A percentile compares a stretch with the other conserved stretches of the same genome.
Evolutionary conservation across 2,797 vertebrate species (phyloP).

Genomic region (Hippocampus kuda): DNA sequence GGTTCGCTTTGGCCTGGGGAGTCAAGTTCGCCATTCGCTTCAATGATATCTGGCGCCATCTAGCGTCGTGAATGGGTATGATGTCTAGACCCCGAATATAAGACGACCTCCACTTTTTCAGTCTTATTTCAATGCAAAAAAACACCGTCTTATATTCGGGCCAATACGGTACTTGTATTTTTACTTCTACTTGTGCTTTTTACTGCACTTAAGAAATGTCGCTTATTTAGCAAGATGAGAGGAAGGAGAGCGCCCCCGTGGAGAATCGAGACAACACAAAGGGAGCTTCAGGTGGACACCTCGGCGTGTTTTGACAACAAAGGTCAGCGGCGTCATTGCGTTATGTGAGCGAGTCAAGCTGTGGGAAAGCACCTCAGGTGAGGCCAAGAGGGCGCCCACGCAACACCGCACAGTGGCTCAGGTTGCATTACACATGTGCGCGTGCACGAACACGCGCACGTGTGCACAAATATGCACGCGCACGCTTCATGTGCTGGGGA

Average conservation of each 20-base stretch:
- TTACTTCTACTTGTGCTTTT: no score
- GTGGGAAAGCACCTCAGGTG: slow-evolving; percentile 53
- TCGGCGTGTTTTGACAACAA: background rate
- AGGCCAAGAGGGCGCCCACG: slow-evolving; percentile 19
- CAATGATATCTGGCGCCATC: no score
- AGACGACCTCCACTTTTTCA: no score
- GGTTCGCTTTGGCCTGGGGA: no score
- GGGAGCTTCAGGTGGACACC: background rate
- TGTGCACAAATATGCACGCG: background rate
- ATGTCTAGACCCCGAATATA: no score
- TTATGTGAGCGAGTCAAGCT: slow-evolving; percentile 33
- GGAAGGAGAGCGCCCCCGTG: background rate
- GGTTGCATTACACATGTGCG: slow-evolving; percentile 28
- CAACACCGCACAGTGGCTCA: slow-evolving; percentile 23
- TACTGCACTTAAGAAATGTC: no score
- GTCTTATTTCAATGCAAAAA: no score
- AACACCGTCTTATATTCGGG: no score
- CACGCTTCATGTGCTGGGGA: slow-evolving; percentile 25
- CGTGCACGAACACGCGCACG: slow-evolving; percentile 1
- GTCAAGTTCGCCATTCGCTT: no score
- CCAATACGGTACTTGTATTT: no score
- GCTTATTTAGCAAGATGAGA: background rate
- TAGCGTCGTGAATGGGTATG: no score
- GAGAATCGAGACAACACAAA: background rate
- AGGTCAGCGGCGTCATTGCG: slow-evolving; percentile 2